phyloP scores from a whole-genome alignment of 2,888 invertebrate genomes.

The Athripsodes cinereus region DNA sequence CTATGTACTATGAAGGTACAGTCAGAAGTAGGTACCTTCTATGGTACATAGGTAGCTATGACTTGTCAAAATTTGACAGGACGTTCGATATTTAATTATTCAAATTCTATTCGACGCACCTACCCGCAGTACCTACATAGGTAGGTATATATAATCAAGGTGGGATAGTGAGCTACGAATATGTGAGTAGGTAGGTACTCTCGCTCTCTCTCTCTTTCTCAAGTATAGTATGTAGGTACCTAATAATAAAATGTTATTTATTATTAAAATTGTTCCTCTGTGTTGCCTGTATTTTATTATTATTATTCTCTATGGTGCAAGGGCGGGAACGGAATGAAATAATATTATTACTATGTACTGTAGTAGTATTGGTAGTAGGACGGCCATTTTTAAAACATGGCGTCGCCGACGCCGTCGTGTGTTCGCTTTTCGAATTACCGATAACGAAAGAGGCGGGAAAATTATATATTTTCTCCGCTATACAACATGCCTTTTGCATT shows the following conservation, averaged over 20 bases:
- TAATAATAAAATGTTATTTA: background rate
- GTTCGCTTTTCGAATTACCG: background rate
- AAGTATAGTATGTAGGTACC: too few species aligned
- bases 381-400: slow-evolving; percentile 2
- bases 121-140: too few species aligned
- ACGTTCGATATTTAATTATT: background rate
- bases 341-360: too few species aligned
- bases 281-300: too few species aligned
- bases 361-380: too few species aligned
- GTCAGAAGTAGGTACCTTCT: too few species aligned
- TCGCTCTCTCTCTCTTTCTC: too few species aligned
- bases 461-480: background rate
- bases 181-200: too few species aligned
- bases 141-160: too few species aligned
- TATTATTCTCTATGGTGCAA: background rate
- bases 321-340: background rate
- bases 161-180: too few species aligned
- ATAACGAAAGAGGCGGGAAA: slow-evolving; percentile 2
- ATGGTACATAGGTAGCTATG: background rate
- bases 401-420: background rate
- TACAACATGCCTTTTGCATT: background rate
- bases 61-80: slow-evolving; percentile 1
- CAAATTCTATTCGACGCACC: background rate
- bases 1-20: too few species aligned
- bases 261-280: slow-evolving; percentile 2